phyloP scores from a whole-genome alignment of 1,140 invertebrate genomes.

The Asbolus verrucosus region DNA sequence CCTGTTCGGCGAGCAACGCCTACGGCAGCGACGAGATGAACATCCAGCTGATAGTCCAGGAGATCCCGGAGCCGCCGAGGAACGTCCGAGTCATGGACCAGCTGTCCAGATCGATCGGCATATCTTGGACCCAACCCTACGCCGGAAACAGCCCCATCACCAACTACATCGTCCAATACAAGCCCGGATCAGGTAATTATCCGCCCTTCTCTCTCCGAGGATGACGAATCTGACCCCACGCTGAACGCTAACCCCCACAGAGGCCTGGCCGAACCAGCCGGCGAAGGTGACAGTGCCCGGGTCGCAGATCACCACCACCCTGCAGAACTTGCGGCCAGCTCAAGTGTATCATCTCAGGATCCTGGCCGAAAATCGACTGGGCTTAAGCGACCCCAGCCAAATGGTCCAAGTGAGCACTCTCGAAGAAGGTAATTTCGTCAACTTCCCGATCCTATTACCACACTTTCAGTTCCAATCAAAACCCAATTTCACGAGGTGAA shows the following conservation, averaged over 20 bases:
- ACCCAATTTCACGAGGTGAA: too few relatives aligned
- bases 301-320: constrained; percentile 79
- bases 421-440: constrained; percentile 74
- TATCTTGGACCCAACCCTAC: constrained; percentile 88
- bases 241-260: too few relatives aligned
- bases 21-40: constrained; percentile 93
- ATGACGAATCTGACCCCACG: too few relatives aligned
- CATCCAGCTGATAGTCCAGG: constrained; percentile 92
- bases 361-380: constrained; percentile 89
- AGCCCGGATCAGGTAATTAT: constrained; percentile 80
- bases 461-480: background rate
- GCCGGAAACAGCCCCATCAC: constrained; percentile 90
- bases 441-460: constrained; percentile 16
- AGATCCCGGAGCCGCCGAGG: constrained; percentile 87
- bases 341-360: constrained; percentile 92
- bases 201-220: background rate
- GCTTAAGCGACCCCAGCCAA: constrained; percentile 87
- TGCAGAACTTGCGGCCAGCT: constrained; percentile 86
- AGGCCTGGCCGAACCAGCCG: constrained; percentile 80
- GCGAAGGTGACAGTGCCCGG: constrained; percentile 84
- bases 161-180: constrained; percentile 89
- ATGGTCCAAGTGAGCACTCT: constrained; percentile 83
- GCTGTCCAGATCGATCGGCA: constrained; percentile 80
- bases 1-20: constrained; percentile 88
- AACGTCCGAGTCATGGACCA: constrained; percentile 87